A percentile compares a stretch with the other conserved stretches of the same genome.
These are phyloP conservation scores for Pomatorhinus ruficollis DNA, from an alignment of 2,113 vertebrate species.

Conservation along the genomic window DNA sequence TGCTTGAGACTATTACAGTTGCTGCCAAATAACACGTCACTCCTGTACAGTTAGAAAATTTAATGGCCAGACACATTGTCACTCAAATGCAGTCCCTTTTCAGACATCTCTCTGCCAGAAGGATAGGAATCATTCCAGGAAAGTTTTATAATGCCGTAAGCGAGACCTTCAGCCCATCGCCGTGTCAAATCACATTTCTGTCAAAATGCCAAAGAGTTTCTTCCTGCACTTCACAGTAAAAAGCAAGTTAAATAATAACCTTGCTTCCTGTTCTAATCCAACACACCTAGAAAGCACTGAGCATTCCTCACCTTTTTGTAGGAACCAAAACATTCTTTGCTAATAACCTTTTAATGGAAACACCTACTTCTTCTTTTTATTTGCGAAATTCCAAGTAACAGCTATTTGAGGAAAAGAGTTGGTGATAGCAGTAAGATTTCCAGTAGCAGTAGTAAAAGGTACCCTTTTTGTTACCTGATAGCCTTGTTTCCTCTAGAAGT, in stretches of 20 bases:
- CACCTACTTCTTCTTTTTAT: not conserved
- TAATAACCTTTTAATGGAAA: not conserved
- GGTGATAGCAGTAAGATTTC: not conserved
- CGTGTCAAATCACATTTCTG: conserved; percentile 1
- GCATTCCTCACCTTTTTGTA: not conserved
- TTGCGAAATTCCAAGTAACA: not conserved
- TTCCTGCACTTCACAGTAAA: not conserved
- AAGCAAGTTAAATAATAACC: conserved; percentile 4
- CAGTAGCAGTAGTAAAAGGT: not conserved
- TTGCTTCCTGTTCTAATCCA: not conserved
- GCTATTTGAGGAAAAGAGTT: not conserved
- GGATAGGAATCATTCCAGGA: not conserved
- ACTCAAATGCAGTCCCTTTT: not conserved
- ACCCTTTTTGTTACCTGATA: not conserved
- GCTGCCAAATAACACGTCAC: not conserved
- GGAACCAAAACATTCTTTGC: not conserved
- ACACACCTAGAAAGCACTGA: not conserved
- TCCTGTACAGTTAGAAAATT: not conserved
- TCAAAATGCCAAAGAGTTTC: not conserved
- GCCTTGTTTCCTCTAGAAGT: not conserved
- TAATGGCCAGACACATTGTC: not conserved
- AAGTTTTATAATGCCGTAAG: not conserved
- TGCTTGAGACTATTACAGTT: not conserved
- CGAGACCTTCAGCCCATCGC: not conserved
- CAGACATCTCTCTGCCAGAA: not conserved